phyloP scores from a whole-genome alignment of 2,888 invertebrate species.

The Tetranychus truncatus region DNA sequence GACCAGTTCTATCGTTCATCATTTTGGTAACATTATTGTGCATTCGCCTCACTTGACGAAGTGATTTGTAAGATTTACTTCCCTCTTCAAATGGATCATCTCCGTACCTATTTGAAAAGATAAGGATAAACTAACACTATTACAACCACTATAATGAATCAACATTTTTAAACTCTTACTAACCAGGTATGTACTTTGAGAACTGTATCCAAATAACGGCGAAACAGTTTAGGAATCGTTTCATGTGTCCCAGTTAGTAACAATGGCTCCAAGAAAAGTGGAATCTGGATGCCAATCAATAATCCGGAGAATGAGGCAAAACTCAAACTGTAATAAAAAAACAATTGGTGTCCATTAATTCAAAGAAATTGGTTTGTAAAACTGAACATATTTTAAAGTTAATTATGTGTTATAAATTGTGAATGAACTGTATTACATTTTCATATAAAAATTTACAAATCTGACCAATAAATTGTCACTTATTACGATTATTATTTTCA shows the following conservation, averaged over 20 bases:
- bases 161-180: background rate
- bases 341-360: background rate
- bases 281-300: conserved; percentile 17
- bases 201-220: conserved; percentile 57
- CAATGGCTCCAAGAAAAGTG: conserved; percentile 37
- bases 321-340: background rate
- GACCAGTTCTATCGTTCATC: conserved; percentile 17
- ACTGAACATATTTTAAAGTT: too few relatives aligned
- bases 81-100: conserved; percentile 34
- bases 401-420: too few relatives aligned
- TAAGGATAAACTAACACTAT: background rate
- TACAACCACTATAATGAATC: background rate
- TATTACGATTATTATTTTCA: background rate
- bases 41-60: conserved; percentile 33
- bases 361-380: too few relatives aligned
- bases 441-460: too few relatives aligned
- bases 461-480: background rate
- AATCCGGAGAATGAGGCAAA: conserved; percentile 17
- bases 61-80: conserved; percentile 17
- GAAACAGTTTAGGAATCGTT: conserved; percentile 46
- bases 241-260: conserved; percentile 51
- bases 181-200: conserved; percentile 47
- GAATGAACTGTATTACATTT: too few relatives aligned
- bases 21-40: conserved; percentile 37
- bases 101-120: conserved; percentile 43